phyloP scores from a whole-genome alignment of 2,113 vertebrate genomes.

The Bubo bubo region DNA sequence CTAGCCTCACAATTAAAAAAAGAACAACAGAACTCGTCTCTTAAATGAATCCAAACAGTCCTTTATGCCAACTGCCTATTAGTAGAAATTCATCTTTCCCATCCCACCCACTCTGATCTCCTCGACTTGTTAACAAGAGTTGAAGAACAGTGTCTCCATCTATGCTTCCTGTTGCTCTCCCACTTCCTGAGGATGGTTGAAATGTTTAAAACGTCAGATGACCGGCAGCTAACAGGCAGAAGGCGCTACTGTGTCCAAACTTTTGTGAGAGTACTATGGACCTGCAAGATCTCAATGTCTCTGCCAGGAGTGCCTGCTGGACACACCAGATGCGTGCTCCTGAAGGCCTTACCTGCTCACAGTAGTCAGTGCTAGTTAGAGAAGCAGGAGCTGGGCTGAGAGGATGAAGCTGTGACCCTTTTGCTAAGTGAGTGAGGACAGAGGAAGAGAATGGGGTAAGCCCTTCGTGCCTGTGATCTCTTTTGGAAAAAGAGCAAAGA shows the following conservation, averaged over 20 bases:
- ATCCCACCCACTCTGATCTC: not conserved
- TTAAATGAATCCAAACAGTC: conserved; percentile 7
- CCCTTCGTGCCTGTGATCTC: not conserved
- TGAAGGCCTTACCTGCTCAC: not conserved
- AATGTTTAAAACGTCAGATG: not conserved
- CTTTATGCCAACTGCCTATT: conserved; percentile 10
- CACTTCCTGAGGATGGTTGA: not conserved
- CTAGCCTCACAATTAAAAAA: conserved; percentile 37
- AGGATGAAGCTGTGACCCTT: not conserved
- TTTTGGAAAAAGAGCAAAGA: not conserved
- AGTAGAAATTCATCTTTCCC: conserved; percentile 8
- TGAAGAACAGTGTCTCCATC: not conserved
- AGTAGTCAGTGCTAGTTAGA: not conserved
- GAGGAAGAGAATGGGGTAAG: not conserved
- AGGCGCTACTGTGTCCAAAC: not conserved
- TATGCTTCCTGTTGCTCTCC: not conserved
- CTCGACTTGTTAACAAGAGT: not conserved
- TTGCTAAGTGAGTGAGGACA: not conserved
- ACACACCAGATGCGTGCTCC: not conserved
- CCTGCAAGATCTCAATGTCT: not conserved
- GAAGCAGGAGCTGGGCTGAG: not conserved
- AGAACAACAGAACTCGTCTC: conserved; percentile 2
- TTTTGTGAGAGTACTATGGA: rapidly evolving
- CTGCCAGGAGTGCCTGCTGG: not conserved
- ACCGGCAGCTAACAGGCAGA: not conserved